Base-by-base conservation (phyloP, 2,888 invertebrate genomes). In the Andrena trimmerana region DNA sequence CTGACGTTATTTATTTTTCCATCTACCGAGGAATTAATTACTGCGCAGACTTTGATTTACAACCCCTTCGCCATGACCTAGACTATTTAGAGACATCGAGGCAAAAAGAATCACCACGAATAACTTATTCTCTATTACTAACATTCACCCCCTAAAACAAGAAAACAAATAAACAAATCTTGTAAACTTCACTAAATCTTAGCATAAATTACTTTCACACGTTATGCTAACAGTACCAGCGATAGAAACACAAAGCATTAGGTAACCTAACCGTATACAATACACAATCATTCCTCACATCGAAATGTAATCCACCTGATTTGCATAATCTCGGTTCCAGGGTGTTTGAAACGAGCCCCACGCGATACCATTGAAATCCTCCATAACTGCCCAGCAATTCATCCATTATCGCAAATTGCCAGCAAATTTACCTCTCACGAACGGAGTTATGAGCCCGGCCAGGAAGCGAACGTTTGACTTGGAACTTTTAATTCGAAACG, bases 1-100 rank as follows among this genome's bases (percentile, higher is more conserved):
- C 76, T 69, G 84, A 70, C 86, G 78, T 88, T 85, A 88, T 88
- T 88, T 87, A 88, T 88, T 88, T 88, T 79, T 78, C 78, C 76
- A 63, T 72, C 77, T 52, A 57, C 79, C 70, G 48, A 73, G 42
- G 67, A 76, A 87, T 87, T 87, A 87, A 87, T 87, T 87, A 81
- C 73, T 63, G 29, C 36, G 13, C 48, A 20, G 66, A 84, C 81
- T 66, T 79, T 79, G 81, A 85, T 87, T 84, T 78, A 85, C 70
- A 48, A 62, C 67, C 60, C 52, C 59, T 33, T 27, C 24, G 16
- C 60, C 36, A 78, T 83, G 75, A 69, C 72, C 36, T 59, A 20
- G 31, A 50, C 59, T 77, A 54, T 42, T 8, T 10, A 20, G 24
- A 31, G 42, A 16, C 13, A 31, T 54, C 59, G 7, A 24, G 20